These are phyloP conservation scores for Caenorhabditis doughertyi DNA, from an alignment of 2,888 invertebrate species.

Conservation along the genomic window DNA sequence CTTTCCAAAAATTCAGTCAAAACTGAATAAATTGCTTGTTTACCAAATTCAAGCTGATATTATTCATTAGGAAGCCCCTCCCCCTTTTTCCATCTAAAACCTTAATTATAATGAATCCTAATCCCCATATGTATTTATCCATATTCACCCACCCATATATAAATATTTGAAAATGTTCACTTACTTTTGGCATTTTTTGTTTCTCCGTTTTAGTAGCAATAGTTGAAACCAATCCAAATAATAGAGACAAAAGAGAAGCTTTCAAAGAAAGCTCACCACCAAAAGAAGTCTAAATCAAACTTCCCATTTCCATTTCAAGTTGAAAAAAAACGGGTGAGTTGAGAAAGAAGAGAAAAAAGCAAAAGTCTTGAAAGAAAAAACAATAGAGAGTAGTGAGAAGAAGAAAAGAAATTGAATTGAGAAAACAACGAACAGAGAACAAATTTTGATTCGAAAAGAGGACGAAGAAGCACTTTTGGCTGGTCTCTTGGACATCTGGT, in stretches of 20 bases:
- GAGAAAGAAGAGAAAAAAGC: constrained; percentile 1
- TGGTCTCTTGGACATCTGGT: constrained; percentile 33
- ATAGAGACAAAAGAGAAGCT: constrained; percentile 16
- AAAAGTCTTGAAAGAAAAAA: constrained; percentile 19
- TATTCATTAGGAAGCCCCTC: constrained; percentile 3
- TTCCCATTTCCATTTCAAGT: constrained; percentile 33
- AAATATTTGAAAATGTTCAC: background rate
- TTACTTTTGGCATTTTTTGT: constrained; percentile 26
- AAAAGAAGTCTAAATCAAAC: constrained; percentile 5
- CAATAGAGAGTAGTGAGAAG: constrained; percentile 30
- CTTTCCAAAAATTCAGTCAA: too few relatives aligned
- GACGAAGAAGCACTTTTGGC: constrained; percentile 32
- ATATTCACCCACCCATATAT: background rate
- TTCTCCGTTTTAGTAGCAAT: background rate
- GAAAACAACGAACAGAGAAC: constrained; percentile 20
- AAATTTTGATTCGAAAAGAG: constrained; percentile 26
- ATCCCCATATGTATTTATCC: constrained; percentile 2
- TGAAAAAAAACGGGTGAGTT: constrained; percentile 9
- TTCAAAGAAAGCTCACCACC: too few relatives aligned
- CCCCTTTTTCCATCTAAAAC: constrained; percentile 1
- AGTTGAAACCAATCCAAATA: constrained; percentile 5
- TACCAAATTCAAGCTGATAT: background rate
- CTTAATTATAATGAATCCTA: constrained; percentile 4
- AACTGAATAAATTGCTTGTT: background rate
- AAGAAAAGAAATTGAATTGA: constrained; percentile 39